Base-by-base conservation (phyloP, 2,888 invertebrate species). In the Bembecia ichneumoniformis region DNA sequence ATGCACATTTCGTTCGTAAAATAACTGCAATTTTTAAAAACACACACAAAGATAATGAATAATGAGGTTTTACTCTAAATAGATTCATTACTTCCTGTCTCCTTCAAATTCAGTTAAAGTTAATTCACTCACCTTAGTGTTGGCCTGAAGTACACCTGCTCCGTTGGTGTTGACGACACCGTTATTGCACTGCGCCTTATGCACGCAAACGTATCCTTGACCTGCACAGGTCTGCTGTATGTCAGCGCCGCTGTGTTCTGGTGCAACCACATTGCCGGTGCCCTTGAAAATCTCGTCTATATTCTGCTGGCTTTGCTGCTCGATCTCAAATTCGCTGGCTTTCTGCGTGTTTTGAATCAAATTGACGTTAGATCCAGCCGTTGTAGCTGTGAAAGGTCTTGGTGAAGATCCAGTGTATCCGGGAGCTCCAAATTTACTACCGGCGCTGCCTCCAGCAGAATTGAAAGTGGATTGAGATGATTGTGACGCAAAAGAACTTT, bases 181-280 rank as follows among this genome's bases (percentile, higher is more conserved):
- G 53, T 91, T 89, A 54, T 82, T 69, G 66, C 93, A 93, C 57
- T 89, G 82, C 1, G 88, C 71, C 54, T 88, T 90, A 1, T 82
- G 74, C 0, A 92, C 91, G 66, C 93, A 93, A 44, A 90, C 79
- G 64, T 88, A 89, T 5, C 89, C 90, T 47, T 83, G 76, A 0
- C 90, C 91, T 53, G 77, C 78, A 62, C 92, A 92, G 11, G 87
- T 82, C 60, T 89, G 77, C 59, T 83, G 87, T 28, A 88, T 57
- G 2, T 77, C 82, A 0, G 79, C 81, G 1, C 77, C 78, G 13
- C 59, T 57, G 47, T 68, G 70, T 34, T 71, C 67, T 48, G 69
- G 62, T 47, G 71, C 73, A 9, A 74, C 68, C 0, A 81, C 76
- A 14, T 77, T 80, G 0, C 78, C 78, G 52, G 78, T 74, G 3